Evolutionary conservation across 2,797 vertebrate genomes (phyloP).

Genomic region (Macropodus opercularis): DNA sequence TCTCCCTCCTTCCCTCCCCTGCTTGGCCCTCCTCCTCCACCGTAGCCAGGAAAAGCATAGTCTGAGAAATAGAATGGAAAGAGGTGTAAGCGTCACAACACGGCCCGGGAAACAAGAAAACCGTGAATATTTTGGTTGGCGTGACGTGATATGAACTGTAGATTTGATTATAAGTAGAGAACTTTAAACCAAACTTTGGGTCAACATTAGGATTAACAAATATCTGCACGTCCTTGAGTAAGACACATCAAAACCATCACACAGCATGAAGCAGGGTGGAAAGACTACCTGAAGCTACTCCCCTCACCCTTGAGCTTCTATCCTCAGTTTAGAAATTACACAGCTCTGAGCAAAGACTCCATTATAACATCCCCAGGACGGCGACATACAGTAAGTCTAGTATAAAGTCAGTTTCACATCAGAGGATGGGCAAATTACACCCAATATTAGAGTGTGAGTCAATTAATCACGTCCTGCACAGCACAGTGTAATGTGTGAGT

Average conservation of each 20-base stretch:
- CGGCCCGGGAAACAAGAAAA: not conserved
- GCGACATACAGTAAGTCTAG: constrained; percentile 77
- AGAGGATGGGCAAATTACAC: constrained; percentile 81
- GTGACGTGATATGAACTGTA: too few relatives aligned
- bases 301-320: constrained; percentile 39
- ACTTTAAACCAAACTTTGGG: too few relatives aligned
- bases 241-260: constrained; percentile 3
- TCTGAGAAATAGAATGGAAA: constrained; percentile 79
- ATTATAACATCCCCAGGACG: constrained; percentile 71
- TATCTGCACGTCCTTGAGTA: constrained; percentile 2
- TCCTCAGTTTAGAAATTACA: constrained; percentile 57
- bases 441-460: constrained; percentile 82
- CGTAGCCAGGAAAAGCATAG: constrained; percentile 87
- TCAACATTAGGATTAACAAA: too few relatives aligned
- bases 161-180: too few relatives aligned
- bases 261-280: constrained; percentile 18
- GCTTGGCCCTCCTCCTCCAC: constrained; percentile 83
- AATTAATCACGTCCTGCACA: constrained; percentile 82
- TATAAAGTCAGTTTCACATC: constrained; percentile 83
- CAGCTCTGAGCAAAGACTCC: constrained; percentile 61
- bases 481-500: constrained; percentile 81
- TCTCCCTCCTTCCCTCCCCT: constrained; percentile 84
- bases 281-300: constrained; percentile 46
- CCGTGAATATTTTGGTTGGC: too few relatives aligned
- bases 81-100: not conserved